phyloP scores from a whole-genome alignment of 1,140 invertebrate species.

The Lordiphosa collinella region DNA sequence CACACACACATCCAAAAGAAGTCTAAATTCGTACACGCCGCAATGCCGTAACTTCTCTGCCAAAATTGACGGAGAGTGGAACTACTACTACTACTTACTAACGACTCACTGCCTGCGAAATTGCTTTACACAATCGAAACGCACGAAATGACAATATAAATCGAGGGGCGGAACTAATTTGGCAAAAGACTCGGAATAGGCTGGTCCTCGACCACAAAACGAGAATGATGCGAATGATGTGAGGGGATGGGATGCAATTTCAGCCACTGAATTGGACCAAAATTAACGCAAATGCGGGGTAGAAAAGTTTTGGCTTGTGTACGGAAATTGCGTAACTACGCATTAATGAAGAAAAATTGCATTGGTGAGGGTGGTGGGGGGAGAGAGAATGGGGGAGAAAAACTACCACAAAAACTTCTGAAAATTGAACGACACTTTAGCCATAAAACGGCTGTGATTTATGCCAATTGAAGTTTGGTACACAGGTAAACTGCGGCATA shows the following conservation, averaged over 20 bases:
- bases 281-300: slow-evolving; percentile 60
- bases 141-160: slow-evolving; percentile 77
- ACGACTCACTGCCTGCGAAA: slow-evolving; percentile 33
- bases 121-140: slow-evolving; percentile 77
- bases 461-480: slow-evolving; percentile 58
- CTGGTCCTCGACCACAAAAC: slow-evolving; percentile 54
- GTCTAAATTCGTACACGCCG: slow-evolving; percentile 44
- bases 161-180: slow-evolving; percentile 77
- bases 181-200: slow-evolving; percentile 76
- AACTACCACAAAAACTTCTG: slow-evolving; percentile 38
- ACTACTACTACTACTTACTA: slow-evolving; percentile 9
- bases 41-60: slow-evolving; percentile 64
- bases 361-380: not conserved
- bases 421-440: slow-evolving; percentile 72
- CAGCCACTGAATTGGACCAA: slow-evolving; percentile 60
- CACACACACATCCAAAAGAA: not conserved
- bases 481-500: slow-evolving; percentile 68
- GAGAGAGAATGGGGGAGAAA: slow-evolving; percentile 12
- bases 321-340: slow-evolving; percentile 71
- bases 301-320: slow-evolving; percentile 54
- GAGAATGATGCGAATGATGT: slow-evolving; percentile 43
- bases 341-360: slow-evolving; percentile 76
- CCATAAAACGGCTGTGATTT: slow-evolving; percentile 69
- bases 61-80: slow-evolving; percentile 38
- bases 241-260: slow-evolving; percentile 23